Conservation (phyloP, 2,888 invertebrate species). For the Andrena haemorrhoa region DNA sequence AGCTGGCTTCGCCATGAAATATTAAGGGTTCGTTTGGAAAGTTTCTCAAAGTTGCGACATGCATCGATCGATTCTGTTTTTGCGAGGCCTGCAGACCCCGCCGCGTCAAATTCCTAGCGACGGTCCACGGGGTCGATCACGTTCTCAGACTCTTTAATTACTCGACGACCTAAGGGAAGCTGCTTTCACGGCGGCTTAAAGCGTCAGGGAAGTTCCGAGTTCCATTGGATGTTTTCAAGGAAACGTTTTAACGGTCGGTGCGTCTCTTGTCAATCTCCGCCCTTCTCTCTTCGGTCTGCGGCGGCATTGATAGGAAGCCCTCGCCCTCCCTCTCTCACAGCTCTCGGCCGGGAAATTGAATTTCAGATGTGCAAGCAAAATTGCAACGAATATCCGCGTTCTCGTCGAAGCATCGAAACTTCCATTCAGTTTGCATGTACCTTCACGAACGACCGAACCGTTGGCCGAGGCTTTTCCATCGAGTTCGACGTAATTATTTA, state of each 20-base stretch:
- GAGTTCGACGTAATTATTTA: not conserved
- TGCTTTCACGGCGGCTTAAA: conserved; percentile 76
- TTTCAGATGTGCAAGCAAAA: conserved; percentile 59
- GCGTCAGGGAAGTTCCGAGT: conserved; percentile 70
- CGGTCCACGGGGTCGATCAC: conserved; percentile 34
- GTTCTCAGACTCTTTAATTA: conserved; percentile 74
- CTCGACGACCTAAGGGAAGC: conserved; percentile 72
- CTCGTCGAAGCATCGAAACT: conserved; percentile 27
- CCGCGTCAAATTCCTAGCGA: conserved; percentile 29
- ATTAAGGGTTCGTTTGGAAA: conserved; percentile 54
- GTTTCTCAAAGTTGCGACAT: conserved; percentile 34
- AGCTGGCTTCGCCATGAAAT: conserved; percentile 58
- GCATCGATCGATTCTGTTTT: conserved; percentile 57
- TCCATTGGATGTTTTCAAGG: conserved; percentile 47
- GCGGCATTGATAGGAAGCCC: conserved; percentile 45
- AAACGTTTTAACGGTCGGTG: conserved; percentile 45
- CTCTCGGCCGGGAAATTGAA: conserved; percentile 55
- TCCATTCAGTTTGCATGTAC: conserved; percentile 7
- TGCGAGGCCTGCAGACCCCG: conserved; percentile 25
- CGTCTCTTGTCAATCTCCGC: conserved; percentile 68
- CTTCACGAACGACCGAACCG: not conserved
- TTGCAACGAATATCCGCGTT: conserved; percentile 48
- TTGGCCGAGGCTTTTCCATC: not conserved
- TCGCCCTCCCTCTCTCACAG: conserved; percentile 15
- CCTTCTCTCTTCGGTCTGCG: conserved; percentile 59